These are phyloP conservation scores for Telmatochromis brachygnathus DNA, from an alignment of 2,113 vertebrate species.

Conservation along the genomic window DNA sequence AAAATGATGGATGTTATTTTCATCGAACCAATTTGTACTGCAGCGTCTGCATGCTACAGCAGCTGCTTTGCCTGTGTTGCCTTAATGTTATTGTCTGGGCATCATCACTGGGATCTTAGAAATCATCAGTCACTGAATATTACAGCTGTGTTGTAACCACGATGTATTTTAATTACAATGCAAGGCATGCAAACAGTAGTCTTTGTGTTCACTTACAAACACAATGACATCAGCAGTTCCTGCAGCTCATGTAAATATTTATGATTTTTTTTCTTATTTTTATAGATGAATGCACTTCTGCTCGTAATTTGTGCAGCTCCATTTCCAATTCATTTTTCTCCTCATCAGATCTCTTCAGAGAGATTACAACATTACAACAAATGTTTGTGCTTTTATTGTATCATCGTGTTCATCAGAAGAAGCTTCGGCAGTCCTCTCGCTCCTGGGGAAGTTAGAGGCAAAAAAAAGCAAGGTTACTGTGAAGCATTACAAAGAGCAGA, in stretches of 20 bases:
- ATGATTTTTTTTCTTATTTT: neutral
- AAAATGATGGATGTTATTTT: slow-evolving; percentile 41
- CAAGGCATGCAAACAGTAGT: neutral
- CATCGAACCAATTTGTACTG: slow-evolving; percentile 34
- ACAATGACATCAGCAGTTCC: neutral
- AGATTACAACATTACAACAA: neutral
- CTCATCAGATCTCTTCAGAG: neutral
- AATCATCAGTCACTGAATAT: slow-evolving; percentile 8
- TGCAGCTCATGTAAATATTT: neutral
- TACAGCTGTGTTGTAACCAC: neutral
- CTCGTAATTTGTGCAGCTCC: neutral
- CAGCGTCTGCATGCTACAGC: neutral
- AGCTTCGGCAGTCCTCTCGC: neutral
- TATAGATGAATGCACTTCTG: neutral
- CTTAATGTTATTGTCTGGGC: neutral
- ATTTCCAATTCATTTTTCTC: neutral
- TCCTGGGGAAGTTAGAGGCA: neutral
- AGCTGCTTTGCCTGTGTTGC: neutral
- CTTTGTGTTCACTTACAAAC: neutral
- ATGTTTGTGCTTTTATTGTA: neutral
- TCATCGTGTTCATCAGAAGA: neutral
- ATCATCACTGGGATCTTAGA: neutral
- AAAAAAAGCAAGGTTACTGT: neutral
- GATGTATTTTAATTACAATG: neutral
- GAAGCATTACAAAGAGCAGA: neutral